Conservation (phyloP, 30 jellyfish, hydroid and myxozoan species). For the Aurelia coerulea region DNA sequence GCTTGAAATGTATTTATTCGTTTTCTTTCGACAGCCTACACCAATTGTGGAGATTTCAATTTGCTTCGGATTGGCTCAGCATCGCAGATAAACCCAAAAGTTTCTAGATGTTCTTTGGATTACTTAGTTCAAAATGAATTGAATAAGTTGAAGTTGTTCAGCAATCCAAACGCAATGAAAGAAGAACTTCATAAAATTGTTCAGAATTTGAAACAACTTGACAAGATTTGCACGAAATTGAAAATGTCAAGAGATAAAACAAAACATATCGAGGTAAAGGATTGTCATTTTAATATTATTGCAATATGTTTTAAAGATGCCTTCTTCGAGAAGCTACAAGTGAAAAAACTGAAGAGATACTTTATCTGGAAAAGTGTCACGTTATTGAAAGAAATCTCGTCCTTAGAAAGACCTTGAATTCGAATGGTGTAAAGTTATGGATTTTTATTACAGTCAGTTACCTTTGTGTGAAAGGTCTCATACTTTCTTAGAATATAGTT, state of each 20-base stretch:
- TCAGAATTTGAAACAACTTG: constrained; percentile 52
- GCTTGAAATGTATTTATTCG: too few species aligned
- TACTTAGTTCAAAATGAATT: constrained; percentile 51
- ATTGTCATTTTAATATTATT: too few species aligned
- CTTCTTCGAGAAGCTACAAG: too few species aligned
- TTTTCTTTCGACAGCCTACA: constrained; percentile 2
- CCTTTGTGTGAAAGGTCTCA: too few species aligned
- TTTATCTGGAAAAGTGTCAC: too few species aligned
- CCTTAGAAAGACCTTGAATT: too few species aligned
- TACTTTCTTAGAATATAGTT: too few species aligned
- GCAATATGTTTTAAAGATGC: too few species aligned
- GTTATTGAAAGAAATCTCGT: too few species aligned
- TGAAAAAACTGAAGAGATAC: too few species aligned
- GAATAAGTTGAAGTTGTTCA: constrained; percentile 29
- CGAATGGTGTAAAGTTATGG: too few species aligned
- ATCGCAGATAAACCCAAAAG: constrained; percentile 40
- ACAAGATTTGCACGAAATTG: constrained; percentile 49
- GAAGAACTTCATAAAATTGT: constrained; percentile 44
- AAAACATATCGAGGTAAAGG: constrained; percentile 41
- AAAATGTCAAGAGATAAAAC: constrained; percentile 54
- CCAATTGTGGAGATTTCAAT: constrained; percentile 86
- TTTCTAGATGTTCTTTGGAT: constrained; percentile 50
- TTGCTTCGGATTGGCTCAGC: constrained; percentile 76
- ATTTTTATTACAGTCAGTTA: too few species aligned
- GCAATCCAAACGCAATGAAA: constrained; percentile 47